Conservation (phyloP, 2,888 invertebrate species). For the Dasypolia templi region DNA sequence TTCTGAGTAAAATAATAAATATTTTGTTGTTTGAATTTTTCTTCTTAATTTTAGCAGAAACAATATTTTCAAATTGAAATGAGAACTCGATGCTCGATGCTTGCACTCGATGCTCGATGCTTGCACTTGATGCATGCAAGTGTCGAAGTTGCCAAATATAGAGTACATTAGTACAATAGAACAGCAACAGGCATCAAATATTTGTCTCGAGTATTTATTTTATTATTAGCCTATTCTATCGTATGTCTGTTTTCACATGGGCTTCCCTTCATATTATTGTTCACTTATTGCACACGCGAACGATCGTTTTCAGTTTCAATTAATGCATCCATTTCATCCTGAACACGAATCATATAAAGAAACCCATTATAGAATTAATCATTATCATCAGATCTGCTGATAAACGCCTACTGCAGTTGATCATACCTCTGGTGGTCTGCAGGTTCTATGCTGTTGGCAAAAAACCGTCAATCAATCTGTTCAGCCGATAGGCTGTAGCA, state of each 20-base stretch:
- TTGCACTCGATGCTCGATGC: constrained; percentile 27
- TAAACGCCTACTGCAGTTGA: background rate
- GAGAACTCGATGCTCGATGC: too few species aligned
- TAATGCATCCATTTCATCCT: background rate
- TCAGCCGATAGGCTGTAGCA: background rate
- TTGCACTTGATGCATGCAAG: constrained; percentile 29
- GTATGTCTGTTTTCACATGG: constrained; percentile 33
- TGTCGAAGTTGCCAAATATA: constrained; percentile 38
- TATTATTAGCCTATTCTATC: constrained; percentile 20
- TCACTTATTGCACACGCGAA: background rate
- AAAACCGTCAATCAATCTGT: background rate
- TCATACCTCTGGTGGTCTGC: too few species aligned
- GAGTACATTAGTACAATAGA: background rate
- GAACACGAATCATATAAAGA: background rate
- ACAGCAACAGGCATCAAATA: constrained; percentile 34
- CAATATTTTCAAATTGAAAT: background rate
- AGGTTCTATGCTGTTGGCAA: background rate
- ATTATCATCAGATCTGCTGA: background rate
- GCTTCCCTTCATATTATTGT: constrained; percentile 22
- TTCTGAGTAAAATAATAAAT: background rate
- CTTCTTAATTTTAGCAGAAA: background rate
- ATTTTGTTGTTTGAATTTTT: too few species aligned
- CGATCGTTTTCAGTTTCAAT: background rate
- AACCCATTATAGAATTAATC: background rate
- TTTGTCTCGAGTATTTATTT: constrained; percentile 25